Conservation (phyloP, 1,140 invertebrate species). For the Tetranychus urticae region DNA sequence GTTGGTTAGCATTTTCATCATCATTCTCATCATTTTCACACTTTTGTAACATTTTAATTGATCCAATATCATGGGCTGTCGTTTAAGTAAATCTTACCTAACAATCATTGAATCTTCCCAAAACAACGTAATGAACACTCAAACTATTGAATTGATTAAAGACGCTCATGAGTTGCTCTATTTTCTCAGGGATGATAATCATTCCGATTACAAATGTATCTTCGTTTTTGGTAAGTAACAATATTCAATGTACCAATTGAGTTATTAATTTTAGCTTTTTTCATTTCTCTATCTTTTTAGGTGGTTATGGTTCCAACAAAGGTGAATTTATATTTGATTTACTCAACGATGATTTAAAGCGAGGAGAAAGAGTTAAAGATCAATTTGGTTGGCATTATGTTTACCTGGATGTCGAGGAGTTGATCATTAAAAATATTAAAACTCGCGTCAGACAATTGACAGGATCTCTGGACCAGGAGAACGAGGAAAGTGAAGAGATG, state of each 20-base stretch:
- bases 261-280: not conserved
- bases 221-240: constrained; percentile 7
- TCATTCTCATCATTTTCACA: too few relatives aligned
- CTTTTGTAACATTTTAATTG: too few relatives aligned
- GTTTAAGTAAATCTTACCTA: constrained; percentile 2
- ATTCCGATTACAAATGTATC: constrained; percentile 7
- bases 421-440: not conserved
- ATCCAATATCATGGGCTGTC: constrained; percentile 6
- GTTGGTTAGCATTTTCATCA: too few relatives aligned
- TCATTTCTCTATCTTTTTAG: not conserved
- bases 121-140: not conserved
- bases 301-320: constrained; percentile 9
- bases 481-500: too few relatives aligned
- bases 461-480: not conserved
- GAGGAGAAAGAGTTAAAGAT: not conserved
- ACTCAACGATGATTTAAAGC: not conserved
- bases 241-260: not conserved
- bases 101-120: constrained; percentile 1
- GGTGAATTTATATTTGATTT: constrained; percentile 9
- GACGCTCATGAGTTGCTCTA: not conserved
- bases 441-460: not conserved
- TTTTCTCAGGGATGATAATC: not conserved
- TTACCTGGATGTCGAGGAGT: not conserved
- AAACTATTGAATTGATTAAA: not conserved
- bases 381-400: not conserved